Conservation (phyloP, 2,888 invertebrate species). For the Dorcus hopei region DNA sequence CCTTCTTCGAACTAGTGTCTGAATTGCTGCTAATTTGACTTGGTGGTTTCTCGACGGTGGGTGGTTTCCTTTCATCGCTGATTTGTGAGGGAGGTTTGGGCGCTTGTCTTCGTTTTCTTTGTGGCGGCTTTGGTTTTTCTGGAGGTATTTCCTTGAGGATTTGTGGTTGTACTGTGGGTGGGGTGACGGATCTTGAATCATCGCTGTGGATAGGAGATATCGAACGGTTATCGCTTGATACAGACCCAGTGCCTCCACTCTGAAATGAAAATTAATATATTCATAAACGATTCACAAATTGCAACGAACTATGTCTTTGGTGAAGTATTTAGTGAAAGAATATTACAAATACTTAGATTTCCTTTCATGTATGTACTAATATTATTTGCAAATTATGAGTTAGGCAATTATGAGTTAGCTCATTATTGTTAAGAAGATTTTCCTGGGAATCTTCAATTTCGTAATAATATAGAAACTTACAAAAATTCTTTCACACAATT, state of each 20-base stretch:
- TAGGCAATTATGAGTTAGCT: too few species aligned
- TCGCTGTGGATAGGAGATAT: slow-evolving; percentile 62
- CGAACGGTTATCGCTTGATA: slow-evolving; percentile 48
- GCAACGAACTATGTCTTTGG: neutral
- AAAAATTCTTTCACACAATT: too few species aligned
- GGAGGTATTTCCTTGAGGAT: slow-evolving; percentile 40
- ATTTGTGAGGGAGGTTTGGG: slow-evolving; percentile 54
- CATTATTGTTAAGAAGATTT: too few species aligned
- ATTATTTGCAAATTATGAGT: too few species aligned
- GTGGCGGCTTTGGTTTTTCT: slow-evolving; percentile 52
- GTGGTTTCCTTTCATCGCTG: neutral
- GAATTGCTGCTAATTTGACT: slow-evolving; percentile 26
- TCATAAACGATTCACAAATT: neutral
- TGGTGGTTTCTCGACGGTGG: slow-evolving; percentile 28
- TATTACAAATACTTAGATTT: too few species aligned
- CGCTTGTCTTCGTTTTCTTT: slow-evolving; percentile 56
- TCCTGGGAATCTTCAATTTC: too few species aligned
- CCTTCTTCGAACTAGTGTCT: slow-evolving; percentile 24
- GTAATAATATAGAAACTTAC: too few species aligned
- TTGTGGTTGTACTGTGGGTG: slow-evolving; percentile 36
- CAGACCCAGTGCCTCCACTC: slow-evolving; percentile 47
- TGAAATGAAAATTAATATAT: slow-evolving; percentile 25
- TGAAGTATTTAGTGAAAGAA: too few species aligned
- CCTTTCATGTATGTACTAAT: too few species aligned
- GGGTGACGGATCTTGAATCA: slow-evolving; percentile 51